Base-by-base conservation (phyloP, 2,888 invertebrate species). In the Agonopterix alstromeriana region DNA sequence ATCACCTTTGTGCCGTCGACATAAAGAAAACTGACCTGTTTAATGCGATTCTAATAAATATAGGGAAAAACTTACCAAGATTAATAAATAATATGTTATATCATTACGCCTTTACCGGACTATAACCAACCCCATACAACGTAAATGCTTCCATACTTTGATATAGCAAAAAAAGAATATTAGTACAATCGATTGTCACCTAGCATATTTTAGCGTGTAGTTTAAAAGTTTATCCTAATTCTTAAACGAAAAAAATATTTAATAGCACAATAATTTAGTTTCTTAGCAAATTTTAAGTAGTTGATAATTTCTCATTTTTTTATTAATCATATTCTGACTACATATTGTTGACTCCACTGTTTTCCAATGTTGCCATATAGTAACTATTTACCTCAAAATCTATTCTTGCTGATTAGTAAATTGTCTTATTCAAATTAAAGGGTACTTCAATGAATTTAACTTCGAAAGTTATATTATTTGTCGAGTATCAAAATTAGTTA, bases 321-420 rank as follows among this genome's bases (percentile, higher is more conserved):
- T 55, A 47, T 55, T 54, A 49, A 43, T 27, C 46, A 27, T 45
- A 53, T 50, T 42, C 48, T 48, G 45, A 50, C 52, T 55, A 49
- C 45, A 44, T 46, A 27, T 27, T 27, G 43, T 43, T 52, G 49
- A 59, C 53, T 59, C 65, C 63, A 63, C 65, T 64, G 61, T 60
- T 80, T 79, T 80, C 77, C 73, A 67, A 64, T 71, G 82, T 84
- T 87, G 87, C 86, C 86, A 86, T 87, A 86, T 71, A 71, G 73
- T 70, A 82, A 79, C 80, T 82, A 68, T 75, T 83, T 83, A 82
- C 84, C 82, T 82, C 82, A 75, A 67, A 70, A 56, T 70, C 65
- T 67, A 65, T 70, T 55, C 48, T 53, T 47, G 50, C 49, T 57
- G 41, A 38, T 38, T 38, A 38, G 9, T 38, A 38, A 38, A 38